Evolutionary conservation across 2,113 vertebrate species (phyloP).

Genomic region (Okapia johnstoni): DNA sequence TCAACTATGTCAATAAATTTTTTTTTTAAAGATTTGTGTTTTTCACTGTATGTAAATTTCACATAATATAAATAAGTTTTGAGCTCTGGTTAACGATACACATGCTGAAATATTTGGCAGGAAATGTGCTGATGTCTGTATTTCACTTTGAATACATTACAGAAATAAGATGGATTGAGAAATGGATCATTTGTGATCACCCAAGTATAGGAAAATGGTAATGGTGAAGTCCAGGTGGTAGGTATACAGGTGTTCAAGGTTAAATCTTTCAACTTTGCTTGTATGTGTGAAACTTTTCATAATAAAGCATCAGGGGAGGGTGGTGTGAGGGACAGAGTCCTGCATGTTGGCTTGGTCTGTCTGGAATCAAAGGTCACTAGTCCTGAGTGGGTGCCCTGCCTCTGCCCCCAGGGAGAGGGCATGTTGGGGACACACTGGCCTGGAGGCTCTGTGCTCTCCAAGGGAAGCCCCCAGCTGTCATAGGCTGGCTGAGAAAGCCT

Average conservation of each 20-base stretch:
- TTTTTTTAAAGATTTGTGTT: not conserved
- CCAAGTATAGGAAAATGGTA: not conserved
- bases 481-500: not conserved
- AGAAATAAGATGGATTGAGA: not conserved
- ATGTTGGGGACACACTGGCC: not conserved
- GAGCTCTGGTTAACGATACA: not conserved
- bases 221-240: not conserved
- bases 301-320: not conserved
- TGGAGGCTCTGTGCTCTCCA: not conserved
- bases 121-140: not conserved
- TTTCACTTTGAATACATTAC: not conserved
- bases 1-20: not conserved
- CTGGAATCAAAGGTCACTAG: not conserved
- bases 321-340: not conserved
- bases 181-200: not conserved
- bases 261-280: not conserved
- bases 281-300: not conserved
- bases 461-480: not conserved
- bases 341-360: not conserved
- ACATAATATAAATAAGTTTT: not conserved
- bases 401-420: not conserved
- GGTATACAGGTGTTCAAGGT: not conserved
- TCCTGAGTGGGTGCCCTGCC: not conserved
- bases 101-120: not conserved
- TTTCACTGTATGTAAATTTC: not conserved